phyloP scores from a whole-genome alignment of 2,888 invertebrate species.

The Ophraella communa region DNA sequence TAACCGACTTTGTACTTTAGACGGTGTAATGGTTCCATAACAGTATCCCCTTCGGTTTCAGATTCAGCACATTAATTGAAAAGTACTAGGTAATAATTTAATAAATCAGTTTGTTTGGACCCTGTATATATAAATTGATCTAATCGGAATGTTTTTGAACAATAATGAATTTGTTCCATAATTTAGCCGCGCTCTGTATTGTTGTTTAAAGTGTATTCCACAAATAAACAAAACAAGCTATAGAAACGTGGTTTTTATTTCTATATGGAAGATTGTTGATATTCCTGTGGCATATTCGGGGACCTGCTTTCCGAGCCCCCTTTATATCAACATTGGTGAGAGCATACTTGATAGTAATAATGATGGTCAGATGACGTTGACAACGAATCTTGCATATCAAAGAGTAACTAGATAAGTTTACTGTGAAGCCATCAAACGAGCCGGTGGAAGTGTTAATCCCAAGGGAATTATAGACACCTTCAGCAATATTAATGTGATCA shows the following conservation, averaged over 20 bases:
- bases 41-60: too few species aligned
- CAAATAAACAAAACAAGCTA: too few species aligned
- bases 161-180: too few species aligned
- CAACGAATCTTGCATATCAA: slow-evolving; percentile 38
- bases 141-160: too few species aligned
- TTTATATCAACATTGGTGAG: slow-evolving; percentile 12
- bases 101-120: too few species aligned
- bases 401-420: slow-evolving; percentile 35
- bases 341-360: slow-evolving; percentile 32
- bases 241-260: not conserved
- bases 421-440: slow-evolving; percentile 33
- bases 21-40: too few species aligned
- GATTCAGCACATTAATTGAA: too few species aligned
- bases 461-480: slow-evolving; percentile 25
- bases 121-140: too few species aligned
- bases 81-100: too few species aligned
- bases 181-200: too few species aligned
- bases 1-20: too few species aligned
- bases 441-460: slow-evolving; percentile 31
- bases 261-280: not conserved
- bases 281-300: not conserved
- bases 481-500: slow-evolving; percentile 19
- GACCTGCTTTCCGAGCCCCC: not conserved
- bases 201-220: not conserved
- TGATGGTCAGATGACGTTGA: slow-evolving; percentile 35